A percentile compares a stretch with the other conserved stretches of the same genome.
phyloP scores from a whole-genome alignment of 2,797 vertebrate species.

The Prunella strophiata region DNA sequence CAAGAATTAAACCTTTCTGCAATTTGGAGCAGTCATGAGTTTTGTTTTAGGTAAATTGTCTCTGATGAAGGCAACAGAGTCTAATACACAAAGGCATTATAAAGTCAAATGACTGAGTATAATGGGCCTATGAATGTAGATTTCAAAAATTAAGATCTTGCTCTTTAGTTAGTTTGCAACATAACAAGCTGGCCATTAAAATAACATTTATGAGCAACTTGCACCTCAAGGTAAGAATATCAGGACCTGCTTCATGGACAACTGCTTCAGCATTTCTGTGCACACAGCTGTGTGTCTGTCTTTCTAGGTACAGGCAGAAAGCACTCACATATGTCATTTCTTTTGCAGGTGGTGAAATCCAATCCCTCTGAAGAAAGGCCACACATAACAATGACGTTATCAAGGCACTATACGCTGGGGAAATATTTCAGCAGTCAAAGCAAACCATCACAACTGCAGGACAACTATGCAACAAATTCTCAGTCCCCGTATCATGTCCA shows the following conservation, averaged over 20 bases:
- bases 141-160: neutral
- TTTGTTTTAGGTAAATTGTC: neutral
- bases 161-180: neutral
- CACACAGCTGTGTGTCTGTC: neutral
- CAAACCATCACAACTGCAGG: constrained; percentile 61
- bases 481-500: constrained; percentile 86
- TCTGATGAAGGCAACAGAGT: neutral
- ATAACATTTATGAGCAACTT: neutral
- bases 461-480: constrained; percentile 63
- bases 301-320: constrained; percentile 13
- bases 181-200: neutral
- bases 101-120: neutral
- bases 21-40: neutral
- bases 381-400: constrained; percentile 75
- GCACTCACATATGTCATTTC: constrained; percentile 36
- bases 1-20: neutral
- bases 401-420: constrained; percentile 68
- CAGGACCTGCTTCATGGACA: neutral
- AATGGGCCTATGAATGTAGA: neutral
- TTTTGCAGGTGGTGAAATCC: constrained; percentile 88
- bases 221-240: neutral
- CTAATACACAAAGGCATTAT: neutral
- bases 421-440: constrained; percentile 72
- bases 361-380: constrained; percentile 70
- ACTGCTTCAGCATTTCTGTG: neutral